phyloP scores from a whole-genome alignment of 1,140 invertebrate genomes.

The Octopus sinensis region DNA sequence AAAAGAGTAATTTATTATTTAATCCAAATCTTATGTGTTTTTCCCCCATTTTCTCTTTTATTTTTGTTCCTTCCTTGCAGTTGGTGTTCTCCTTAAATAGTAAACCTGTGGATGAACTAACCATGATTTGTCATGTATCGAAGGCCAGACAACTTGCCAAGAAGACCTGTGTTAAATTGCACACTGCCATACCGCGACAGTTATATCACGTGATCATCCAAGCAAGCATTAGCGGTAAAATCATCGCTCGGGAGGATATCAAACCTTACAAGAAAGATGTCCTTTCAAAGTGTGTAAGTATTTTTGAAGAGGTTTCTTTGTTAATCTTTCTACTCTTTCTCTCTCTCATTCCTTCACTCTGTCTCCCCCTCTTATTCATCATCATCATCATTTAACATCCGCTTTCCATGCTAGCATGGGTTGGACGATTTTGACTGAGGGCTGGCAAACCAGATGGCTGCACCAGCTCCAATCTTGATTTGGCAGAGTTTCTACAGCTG shows the following conservation, averaged over 20 bases:
- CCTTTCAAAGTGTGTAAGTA: slow-evolving; percentile 82
- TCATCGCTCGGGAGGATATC: slow-evolving; percentile 82
- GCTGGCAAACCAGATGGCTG: too few relatives aligned
- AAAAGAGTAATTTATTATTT: too few relatives aligned
- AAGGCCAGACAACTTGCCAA: slow-evolving; percentile 70
- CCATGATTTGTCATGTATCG: slow-evolving; percentile 73
- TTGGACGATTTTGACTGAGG: too few relatives aligned
- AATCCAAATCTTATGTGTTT: too few relatives aligned
- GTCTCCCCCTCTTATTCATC: background rate
- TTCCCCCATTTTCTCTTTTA: too few relatives aligned
- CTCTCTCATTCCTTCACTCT: background rate
- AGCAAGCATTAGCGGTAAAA: slow-evolving; percentile 76
- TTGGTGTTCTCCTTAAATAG: slow-evolving; percentile 81
- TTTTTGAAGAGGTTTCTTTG: background rate
- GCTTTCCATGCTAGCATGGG: too few relatives aligned
- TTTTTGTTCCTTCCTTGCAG: slow-evolving; percentile 56
- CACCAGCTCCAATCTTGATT: too few relatives aligned
- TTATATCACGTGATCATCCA: slow-evolving; percentile 84
- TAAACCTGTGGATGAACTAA: slow-evolving; percentile 79
- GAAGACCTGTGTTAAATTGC: slow-evolving; percentile 74
- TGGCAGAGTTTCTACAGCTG: too few relatives aligned
- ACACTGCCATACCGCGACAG: slow-evolving; percentile 85
- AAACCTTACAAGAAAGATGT: slow-evolving; percentile 89
- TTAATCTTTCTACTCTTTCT: background rate
- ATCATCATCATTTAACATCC: background rate